Conservation (phyloP, 2,888 invertebrate genomes). For the Melinopterus prodromus region DNA sequence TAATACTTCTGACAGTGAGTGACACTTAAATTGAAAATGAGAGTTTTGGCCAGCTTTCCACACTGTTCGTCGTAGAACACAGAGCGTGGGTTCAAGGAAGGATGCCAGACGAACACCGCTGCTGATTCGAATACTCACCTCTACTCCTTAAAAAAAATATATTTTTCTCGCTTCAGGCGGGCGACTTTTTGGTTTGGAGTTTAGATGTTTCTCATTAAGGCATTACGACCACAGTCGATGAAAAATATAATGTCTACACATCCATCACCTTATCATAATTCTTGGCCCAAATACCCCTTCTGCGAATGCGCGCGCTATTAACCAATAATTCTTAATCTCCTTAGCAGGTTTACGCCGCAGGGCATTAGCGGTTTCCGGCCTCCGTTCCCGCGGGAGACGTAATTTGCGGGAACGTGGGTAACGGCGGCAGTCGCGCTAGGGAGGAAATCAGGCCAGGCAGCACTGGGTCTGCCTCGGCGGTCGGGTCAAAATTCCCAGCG, state of each 20-base stretch:
- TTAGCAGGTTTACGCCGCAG: neutral
- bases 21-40: no score
- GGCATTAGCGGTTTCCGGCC: neutral
- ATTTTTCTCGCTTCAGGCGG: no score
- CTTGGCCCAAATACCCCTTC: neutral
- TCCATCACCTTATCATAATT: neutral
- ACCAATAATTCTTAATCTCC: neutral
- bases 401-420: neutral
- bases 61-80: no score
- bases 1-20: no score
- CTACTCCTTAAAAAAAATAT: no score
- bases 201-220: no score
- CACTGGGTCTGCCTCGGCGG: neutral
- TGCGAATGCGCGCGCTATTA: neutral
- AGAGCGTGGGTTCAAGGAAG: no score
- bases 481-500: conserved; percentile 16
- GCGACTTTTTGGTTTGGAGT: no score
- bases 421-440: neutral
- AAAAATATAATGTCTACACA: neutral
- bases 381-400: neutral
- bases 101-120: no score
- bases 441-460: neutral
- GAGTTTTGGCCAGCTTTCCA: no score
- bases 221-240: no score
- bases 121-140: no score